Evolutionary conservation across 2,888 invertebrate species (phyloP).

Genomic region (Lasius platythorax): DNA sequence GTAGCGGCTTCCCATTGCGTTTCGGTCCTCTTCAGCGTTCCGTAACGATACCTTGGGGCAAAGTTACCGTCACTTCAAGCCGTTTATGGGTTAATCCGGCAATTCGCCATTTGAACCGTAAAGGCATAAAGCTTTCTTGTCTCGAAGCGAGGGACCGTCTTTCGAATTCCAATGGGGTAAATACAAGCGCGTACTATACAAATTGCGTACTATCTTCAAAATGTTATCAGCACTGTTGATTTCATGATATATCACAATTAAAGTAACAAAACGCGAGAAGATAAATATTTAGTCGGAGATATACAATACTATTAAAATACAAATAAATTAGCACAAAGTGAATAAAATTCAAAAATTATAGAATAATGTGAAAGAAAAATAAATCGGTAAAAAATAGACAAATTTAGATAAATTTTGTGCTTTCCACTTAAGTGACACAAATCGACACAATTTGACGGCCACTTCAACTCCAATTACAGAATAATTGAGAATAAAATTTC

Average conservation of each 20-base stretch:
- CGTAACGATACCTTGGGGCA: conserved; percentile 73
- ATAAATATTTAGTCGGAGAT: neutral
- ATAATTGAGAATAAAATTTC: neutral
- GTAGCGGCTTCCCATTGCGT: conserved; percentile 60
- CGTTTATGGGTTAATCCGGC: conserved; percentile 73
- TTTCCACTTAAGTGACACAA: neutral
- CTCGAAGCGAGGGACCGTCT: conserved; percentile 49
- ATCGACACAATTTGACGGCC: neutral
- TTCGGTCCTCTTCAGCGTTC: conserved; percentile 63
- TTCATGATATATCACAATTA: neutral
- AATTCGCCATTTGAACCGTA: conserved; percentile 65
- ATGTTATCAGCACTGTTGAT: neutral
- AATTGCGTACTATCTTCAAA: conserved; percentile 30
- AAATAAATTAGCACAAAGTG: neutral
- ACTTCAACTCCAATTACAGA: neutral
- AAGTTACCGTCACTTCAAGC: conserved; percentile 69
- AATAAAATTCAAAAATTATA: neutral
- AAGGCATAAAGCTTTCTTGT: conserved; percentile 70
- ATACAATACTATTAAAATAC: neutral
- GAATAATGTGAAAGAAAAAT: neutral
- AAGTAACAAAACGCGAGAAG: neutral
- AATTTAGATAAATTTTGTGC: neutral
- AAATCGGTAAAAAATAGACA: neutral
- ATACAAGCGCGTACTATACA: conserved; percentile 48
- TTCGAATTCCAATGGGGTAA: conserved; percentile 54